Evolutionary conservation across 2,113 vertebrate genomes (phyloP), one percentile per base, ranked within the genome.

Genomic region (Cathartes aura): DNA sequence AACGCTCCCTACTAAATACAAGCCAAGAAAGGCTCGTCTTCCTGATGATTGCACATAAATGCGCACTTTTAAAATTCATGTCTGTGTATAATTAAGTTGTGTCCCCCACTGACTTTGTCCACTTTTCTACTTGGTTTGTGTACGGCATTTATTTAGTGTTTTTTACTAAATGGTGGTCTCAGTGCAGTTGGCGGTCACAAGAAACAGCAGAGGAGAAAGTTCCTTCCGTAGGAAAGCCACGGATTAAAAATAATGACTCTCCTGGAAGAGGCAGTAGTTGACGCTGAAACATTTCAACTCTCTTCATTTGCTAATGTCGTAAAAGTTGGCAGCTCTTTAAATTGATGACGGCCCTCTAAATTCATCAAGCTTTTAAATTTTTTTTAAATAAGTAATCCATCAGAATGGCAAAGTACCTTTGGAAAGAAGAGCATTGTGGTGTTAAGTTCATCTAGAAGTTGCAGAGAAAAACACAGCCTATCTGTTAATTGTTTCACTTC

Each of bases 401-500:
- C 76, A 75, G 72, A 85, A 82, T 52, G 30, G 43, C 73, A 68
- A 87, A 82, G 47, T 29, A 60, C 56, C 47, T 90, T 84, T 75
- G 80, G 88, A 91, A 97, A 82, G 62, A 91, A 71, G 47, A 84
- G 38, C 60, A 23, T 5, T 47, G 87, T 67, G 80, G 45, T 74
- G 48, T 13, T 89, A 67, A 79, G 56, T 97, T 94, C 52, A 56
- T 79, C 60, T 84, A 42, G 68, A 72, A 87, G 58, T 72, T 79
- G 59, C 27, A 32, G 56, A 52, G 91, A 22, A 84, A 93, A 93
- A 56, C 76, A 71, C 45, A 75, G 62, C 70, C 73, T 87, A 6
- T 34, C 36, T 80, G 42, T 71, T 89, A 84, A 71, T 92, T 95
- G 70, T 87, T 96, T 82, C 75, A 58, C n/a, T 89, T 92, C 83